Evolutionary conservation across 2,113 vertebrate species (phyloP), one percentile per base, ranked within the genome.

Genomic region (Garra rufa): DNA sequence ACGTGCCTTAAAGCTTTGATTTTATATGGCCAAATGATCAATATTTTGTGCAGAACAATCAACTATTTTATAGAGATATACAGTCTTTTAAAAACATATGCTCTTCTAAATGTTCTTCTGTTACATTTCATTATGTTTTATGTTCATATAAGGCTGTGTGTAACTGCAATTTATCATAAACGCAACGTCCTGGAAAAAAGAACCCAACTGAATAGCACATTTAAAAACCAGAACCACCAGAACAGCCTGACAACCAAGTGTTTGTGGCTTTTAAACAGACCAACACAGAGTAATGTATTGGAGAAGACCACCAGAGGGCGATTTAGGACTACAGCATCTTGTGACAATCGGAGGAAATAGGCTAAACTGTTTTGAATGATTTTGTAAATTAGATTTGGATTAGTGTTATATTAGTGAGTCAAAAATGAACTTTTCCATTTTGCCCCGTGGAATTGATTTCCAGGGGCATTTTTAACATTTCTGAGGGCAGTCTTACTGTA

Each of bases 1-100:
- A 61, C 6, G 89, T 92, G 91, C 90, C 89, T 90, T 91, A 67
- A n/a, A 83, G 10, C 34, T 89, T 38, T 85, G 19, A 57, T 41
- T 57, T 85, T 74, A 17, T 73, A 85, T 70, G 48, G 52, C 79
- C 70, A 30, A 6, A 59, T 76, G 24, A 41, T 46, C 1, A 46
- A 9, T 76, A n/a, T 83, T 70, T 85, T 74, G 17, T 65, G 10
- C 11, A 70, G 26, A 48, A 38, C 63, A 57, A n/a, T 70, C 44
- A 79, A 14, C 71, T 81, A 3, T 70, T 13, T 44, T 43, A 26
- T 34, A n/a, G n/a, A n/a, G n/a, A n/a, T n/a, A 34, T 46, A 4
- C 50, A 6, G 41, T 11, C 21, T 41, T 14, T 55, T 38, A 8
- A 55, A 21, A 44, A 30, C 24, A n/a, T 87, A 28, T 76, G 44